Base-by-base conservation (phyloP, 2,797 vertebrate genomes). In the Ptychadena robeensis region DNA sequence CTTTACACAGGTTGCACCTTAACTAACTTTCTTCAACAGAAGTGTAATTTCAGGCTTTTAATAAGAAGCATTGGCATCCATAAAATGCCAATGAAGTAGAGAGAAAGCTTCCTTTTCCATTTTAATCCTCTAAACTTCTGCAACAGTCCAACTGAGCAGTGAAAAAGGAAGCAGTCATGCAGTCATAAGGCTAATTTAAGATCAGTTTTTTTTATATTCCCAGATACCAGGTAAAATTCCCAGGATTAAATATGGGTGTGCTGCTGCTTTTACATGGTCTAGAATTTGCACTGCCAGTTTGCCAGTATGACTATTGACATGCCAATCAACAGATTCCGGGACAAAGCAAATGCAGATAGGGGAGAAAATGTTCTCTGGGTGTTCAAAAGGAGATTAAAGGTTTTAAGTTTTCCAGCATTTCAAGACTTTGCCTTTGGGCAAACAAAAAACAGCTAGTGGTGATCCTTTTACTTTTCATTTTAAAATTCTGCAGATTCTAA, bases 391-490 rank as follows among this genome's bases (percentile, higher is more conserved):
- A 78, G 75, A 78, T 78, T 78, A 78, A 53, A 78, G 64, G 64
- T 78, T 77, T 77, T 65, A 48, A n/a, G 44, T 81, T 71, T 34
- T 22, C 70, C 37, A 53, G 30, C 44, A 30, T 73, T 73, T 66
- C 25, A 28, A 67, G 61, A 27, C 48, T 85, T 34, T 74, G 82
- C 77, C 65, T 85, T 69, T 80, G 78, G 77, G 37, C 71, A 75
- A 80, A 59, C 40, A 67, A 65, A 83, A 72, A 69, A 59, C 77
- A 28, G 64, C 77, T 44, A 64, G 67, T 28, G 37, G 48, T 48
- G 66, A 63, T 84, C 15, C 37, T 71, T 53, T 32, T 34, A 77
- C 48, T 76, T 73, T 79, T 84, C 73, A 79, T 73, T 79, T 79
- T 67, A 66, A 76, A 34, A 80, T 74, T 76, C 65, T 76, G 68